Conservation (phyloP, 1,140 invertebrate species). For the Procambarus clarkii region DNA sequence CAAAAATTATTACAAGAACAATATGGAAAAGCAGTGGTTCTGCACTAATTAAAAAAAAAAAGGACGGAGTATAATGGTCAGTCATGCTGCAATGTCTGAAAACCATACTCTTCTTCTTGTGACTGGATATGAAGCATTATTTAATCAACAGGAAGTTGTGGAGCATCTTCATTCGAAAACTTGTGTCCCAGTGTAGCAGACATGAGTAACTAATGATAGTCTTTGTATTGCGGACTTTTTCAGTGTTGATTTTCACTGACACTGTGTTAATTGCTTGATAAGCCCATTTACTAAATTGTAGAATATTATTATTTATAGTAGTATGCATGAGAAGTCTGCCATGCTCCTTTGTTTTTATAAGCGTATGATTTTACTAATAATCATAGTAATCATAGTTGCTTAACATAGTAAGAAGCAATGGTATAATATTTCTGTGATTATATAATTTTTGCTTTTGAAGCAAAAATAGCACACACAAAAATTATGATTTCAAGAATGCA, state of each 20-base stretch:
- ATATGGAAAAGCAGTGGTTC: not conserved
- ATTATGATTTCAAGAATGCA: not conserved
- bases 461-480: not conserved
- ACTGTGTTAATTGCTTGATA: not conserved
- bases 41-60: constrained; percentile 1
- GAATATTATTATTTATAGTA: not conserved
- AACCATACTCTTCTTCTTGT: not conserved
- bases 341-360: not conserved
- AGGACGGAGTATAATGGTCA: constrained; percentile 32
- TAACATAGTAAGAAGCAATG: not conserved
- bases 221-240: not conserved
- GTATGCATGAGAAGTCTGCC: not conserved
- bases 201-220: not conserved
- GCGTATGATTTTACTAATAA: not conserved
- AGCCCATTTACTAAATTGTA: not conserved
- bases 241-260: not conserved
- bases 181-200: not conserved
- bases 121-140: constrained; percentile 1
- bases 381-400: not conserved
- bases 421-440: not conserved
- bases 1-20: not conserved
- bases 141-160: constrained; percentile 6
- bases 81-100: not conserved
- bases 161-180: not conserved
- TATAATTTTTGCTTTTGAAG: not conserved